Percentiles rank a stretch among this genome's conserved stretches.
These are phyloP conservation scores for Tautogolabrus adspersus DNA, from an alignment of 2,113 vertebrate species.

Conservation along the genomic window DNA sequence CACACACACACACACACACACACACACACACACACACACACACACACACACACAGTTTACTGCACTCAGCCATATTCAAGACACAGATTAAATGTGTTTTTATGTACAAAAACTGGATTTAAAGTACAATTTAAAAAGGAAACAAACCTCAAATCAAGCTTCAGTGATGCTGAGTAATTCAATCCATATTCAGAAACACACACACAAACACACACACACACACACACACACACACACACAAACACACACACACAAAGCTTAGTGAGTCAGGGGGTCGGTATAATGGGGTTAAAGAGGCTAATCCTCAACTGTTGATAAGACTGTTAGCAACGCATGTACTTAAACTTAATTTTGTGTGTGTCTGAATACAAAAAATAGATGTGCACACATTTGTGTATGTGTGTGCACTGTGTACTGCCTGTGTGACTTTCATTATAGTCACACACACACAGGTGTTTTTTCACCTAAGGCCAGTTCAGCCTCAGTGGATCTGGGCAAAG, in stretches of 20 bases:
- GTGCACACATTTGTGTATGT: background rate
- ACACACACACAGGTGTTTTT: conserved; percentile 20
- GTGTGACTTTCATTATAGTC: conserved; percentile 11
- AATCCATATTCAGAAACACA: background rate
- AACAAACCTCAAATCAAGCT: background rate
- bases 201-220: background rate
- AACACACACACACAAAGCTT: conserved; percentile 37
- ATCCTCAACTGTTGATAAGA: conserved; percentile 60
- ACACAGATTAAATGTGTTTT: background rate
- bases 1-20: background rate
- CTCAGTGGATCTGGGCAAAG: conserved; percentile 29
- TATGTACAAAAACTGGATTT: background rate
- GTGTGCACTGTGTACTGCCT: conserved; percentile 9
- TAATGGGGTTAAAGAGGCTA: conserved; percentile 62
- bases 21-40: background rate
- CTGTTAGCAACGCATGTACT: conserved; percentile 43
- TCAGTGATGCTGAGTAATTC: conserved; percentile 11
- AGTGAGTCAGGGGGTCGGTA: conserved; percentile 56
- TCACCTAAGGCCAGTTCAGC: conserved; percentile 16
- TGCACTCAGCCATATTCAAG: background rate
- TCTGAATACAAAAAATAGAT: background rate
- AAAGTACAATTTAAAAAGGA: background rate
- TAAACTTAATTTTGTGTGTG: conserved; percentile 18
- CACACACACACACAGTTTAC: background rate
- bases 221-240: conserved; percentile 1